These are phyloP conservation scores for Paralvinella palmiformis DNA, from an alignment of 1,140 invertebrate genomes.

Conservation along the genomic window DNA sequence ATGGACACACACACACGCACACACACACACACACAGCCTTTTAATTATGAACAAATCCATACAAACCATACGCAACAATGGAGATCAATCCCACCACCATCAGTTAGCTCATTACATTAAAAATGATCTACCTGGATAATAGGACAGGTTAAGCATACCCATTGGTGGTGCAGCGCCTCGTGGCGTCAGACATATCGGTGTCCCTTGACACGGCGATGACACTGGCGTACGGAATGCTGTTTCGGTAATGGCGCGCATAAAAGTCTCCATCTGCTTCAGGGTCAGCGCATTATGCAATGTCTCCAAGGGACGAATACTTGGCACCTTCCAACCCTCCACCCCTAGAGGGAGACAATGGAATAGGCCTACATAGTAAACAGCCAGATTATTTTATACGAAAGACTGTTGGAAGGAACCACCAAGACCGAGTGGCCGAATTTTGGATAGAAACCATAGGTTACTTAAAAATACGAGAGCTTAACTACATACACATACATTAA, in stretches of 20 bases:
- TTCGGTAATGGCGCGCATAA: slow-evolving; percentile 56
- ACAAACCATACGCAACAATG: not conserved
- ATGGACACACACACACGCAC: not conserved
- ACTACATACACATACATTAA: too few relatives aligned
- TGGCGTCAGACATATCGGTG: not conserved
- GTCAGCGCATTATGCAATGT: slow-evolving; percentile 93
- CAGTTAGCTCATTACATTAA: not conserved
- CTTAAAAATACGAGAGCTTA: too few relatives aligned
- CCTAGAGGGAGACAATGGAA: slow-evolving; percentile 36
- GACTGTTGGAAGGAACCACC: too few relatives aligned
- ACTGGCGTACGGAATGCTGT: slow-evolving; percentile 32
- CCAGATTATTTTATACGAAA: too few relatives aligned
- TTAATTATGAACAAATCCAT: not conserved
- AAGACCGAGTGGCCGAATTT: too few relatives aligned
- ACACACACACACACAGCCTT: too few relatives aligned
- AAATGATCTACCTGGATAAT: not conserved
- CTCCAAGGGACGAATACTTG: slow-evolving; percentile 86
- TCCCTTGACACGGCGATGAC: slow-evolving; percentile 4
- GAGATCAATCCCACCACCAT: not conserved
- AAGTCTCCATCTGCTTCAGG: slow-evolving; percentile 78
- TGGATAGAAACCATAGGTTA: too few relatives aligned
- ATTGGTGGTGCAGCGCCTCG: not conserved
- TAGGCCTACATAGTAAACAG: too few relatives aligned
- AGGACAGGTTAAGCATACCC: not conserved
- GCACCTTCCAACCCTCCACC: slow-evolving; percentile 61